Evolutionary conservation across 2,113 vertebrate species (phyloP), one percentile per base, ranked within the genome.

Genomic region (Hydrochoerus hydrochaeris): DNA sequence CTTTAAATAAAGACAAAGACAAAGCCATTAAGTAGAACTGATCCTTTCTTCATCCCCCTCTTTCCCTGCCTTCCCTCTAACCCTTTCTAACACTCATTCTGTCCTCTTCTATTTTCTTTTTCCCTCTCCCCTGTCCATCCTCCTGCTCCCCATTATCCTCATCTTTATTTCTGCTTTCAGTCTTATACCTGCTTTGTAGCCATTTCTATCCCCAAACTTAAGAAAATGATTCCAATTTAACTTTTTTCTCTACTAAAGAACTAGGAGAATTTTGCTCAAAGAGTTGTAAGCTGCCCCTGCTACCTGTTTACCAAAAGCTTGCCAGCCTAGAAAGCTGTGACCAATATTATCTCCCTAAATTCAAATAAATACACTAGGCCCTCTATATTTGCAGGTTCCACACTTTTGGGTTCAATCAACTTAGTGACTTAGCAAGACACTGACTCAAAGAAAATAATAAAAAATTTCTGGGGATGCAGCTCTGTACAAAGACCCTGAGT

Each of bases 161-260:
- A 38, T 35, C 58, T 60, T 91, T 38, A 54, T 92, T 85, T 81
- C 69, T 90, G 24, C 24, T 57, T 75, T n/a, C 20, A 52, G 10
- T 12, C 41, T 69, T 58, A 26, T 17, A 44, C 82, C 17, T 80
- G 75, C 63, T 62, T 28, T 62, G 35, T 24, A 93, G 13, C 2
- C 11, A 14, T 1, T 22, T 44, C 38, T 65, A 88, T 28, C 60
- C 22, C 7, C 8, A 91, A 96, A 46, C 24, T 57, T 89, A 46
- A 11, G 38, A 69, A 95, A 86, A 57, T 60, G 41, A 44, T 78
- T 95, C 41, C 5, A 52, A 44, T 12, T 65, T 17, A 44, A 73
- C 30, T 41, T 62, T 88, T 78, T 83, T 73, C 32, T 93, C 69
- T 86, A 62, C 44, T 67, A 49, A 95, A 77, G 24, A 93, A 92